Evolutionary conservation across 2,888 invertebrate genomes (phyloP), one percentile per base, ranked within the genome.

Genomic region (Catocala sponsa): DNA sequence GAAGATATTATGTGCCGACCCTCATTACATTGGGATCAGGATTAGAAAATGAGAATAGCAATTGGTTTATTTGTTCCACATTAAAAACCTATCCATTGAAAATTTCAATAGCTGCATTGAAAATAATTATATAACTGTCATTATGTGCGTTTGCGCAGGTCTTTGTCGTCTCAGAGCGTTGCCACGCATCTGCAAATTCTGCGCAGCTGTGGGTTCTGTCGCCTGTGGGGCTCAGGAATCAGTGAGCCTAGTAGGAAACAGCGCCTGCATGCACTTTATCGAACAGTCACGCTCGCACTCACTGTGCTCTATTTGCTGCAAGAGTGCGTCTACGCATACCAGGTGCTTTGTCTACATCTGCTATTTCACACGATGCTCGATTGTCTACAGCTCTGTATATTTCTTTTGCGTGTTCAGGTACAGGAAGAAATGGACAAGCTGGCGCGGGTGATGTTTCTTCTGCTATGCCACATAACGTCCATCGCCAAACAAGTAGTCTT

Each of bases 381-480:
- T 9, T 12, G 4, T n/a, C 46, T 25, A 25, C 1, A 25, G 25
- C 25, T 25, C 25, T 25, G 25, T 25, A 25, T 25, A 4, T 25
- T 25, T 25, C 1, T 25, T 25, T 25, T 25, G 25, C 25, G 12
- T 13, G 61, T 52, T 50, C 77, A 91, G 88, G 89, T 84, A 65
- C 86, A 85, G 15, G 63, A 59, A 43, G 89, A 92, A 64, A 88
- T 93, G 90, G 86, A 82, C 15, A 86, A 87, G 76, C 72, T 94
- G 68, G 83, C 92, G 7, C 88, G 89, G 25, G 93, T 92, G 61
- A 86, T 93, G 91, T 93, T 93, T 74, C 82, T 94, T 68, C 82
- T 93, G 72, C 85, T 94, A 61, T 93, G 93, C 70, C 94, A 93
- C 80, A 79, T 93, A 59, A 92, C 93, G 7, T 90, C 92, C 5